Evolutionary conservation across 2,888 invertebrate genomes (phyloP).

Genomic region (Blastobasis lacticolella): DNA sequence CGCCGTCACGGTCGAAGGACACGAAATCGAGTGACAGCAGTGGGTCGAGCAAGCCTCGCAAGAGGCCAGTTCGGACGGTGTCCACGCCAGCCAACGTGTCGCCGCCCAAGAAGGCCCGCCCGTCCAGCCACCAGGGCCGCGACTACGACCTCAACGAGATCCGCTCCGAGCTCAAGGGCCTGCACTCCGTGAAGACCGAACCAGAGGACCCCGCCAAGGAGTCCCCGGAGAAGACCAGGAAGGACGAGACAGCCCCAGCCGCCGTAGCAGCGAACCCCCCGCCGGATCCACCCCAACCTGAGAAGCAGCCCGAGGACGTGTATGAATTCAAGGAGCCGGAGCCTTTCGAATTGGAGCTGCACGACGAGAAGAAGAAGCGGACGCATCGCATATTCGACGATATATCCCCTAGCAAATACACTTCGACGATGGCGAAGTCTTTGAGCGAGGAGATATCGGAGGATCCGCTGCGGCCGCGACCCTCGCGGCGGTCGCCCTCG

Average conservation of each 20-base stretch:
- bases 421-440: slow-evolving; percentile 58
- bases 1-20: slow-evolving; percentile 50
- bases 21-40: slow-evolving; percentile 58
- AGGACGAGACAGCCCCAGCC: slow-evolving; percentile 18
- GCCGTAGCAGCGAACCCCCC: slow-evolving; percentile 22
- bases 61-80: slow-evolving; percentile 47
- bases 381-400: slow-evolving; percentile 69
- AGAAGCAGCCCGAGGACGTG: slow-evolving; percentile 77
- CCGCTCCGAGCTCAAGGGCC: slow-evolving; percentile 87
- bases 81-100: slow-evolving; percentile 47
- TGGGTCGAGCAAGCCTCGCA: slow-evolving; percentile 56
- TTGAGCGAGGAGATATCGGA: slow-evolving; percentile 74
- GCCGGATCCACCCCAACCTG: slow-evolving; percentile 35
- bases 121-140: slow-evolving; percentile 57
- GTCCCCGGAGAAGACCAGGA: slow-evolving; percentile 33
- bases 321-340: slow-evolving; percentile 94
- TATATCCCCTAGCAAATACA: slow-evolving; percentile 65
- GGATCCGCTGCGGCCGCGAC: slow-evolving; percentile 44
- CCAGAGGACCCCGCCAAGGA: slow-evolving; percentile 53
- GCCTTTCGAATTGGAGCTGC: slow-evolving; percentile 88
- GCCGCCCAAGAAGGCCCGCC: slow-evolving; percentile 51
- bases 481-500: slow-evolving; percentile 53
- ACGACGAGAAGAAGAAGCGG: slow-evolving; percentile 71
- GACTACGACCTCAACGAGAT: slow-evolving; percentile 91
- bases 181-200: slow-evolving; percentile 71